Percentiles rank a stretch among this genome's conserved stretches.
Conservation (phyloP, 92 coral and sea anemone species). For the Pocillopora grandis region DNA sequence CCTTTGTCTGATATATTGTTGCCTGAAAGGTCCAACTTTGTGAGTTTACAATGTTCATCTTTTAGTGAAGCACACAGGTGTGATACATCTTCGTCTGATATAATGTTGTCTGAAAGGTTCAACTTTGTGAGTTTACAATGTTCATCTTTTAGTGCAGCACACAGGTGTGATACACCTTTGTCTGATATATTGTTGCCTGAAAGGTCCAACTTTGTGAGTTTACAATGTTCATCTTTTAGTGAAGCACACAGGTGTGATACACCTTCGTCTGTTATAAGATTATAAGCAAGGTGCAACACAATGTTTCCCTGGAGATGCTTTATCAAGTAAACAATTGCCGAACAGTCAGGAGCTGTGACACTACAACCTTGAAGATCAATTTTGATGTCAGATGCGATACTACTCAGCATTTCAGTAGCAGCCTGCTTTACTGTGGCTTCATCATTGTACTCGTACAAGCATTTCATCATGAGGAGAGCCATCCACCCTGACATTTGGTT, state of each 20-base stretch:
- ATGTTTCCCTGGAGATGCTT: not conserved
- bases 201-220: too few species aligned
- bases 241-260: not conserved
- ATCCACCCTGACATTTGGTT: too few species aligned
- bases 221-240: not conserved
- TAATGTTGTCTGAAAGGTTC: too few species aligned
- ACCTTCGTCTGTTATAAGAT: not conserved
- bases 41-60: too few species aligned
- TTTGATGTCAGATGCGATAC: not conserved
- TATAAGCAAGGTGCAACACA: not conserved
- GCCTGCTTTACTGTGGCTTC: not conserved
- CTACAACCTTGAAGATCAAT: not conserved
- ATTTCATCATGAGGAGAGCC: constrained; percentile 38
- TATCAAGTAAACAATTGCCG: constrained; percentile 27
- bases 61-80: too few species aligned
- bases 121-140: too few species aligned
- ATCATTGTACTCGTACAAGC: constrained; percentile 33
- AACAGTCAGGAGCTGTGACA: constrained; percentile 35
- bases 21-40: too few species aligned
- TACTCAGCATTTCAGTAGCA: constrained; percentile 11
- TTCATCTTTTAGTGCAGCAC: too few species aligned
- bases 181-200: too few species aligned
- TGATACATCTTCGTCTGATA: too few species aligned
- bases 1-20: too few species aligned
- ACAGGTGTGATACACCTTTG: too few species aligned